Conservation (phyloP, 1,140 invertebrate genomes). For the Anadara kagoshimensis region DNA sequence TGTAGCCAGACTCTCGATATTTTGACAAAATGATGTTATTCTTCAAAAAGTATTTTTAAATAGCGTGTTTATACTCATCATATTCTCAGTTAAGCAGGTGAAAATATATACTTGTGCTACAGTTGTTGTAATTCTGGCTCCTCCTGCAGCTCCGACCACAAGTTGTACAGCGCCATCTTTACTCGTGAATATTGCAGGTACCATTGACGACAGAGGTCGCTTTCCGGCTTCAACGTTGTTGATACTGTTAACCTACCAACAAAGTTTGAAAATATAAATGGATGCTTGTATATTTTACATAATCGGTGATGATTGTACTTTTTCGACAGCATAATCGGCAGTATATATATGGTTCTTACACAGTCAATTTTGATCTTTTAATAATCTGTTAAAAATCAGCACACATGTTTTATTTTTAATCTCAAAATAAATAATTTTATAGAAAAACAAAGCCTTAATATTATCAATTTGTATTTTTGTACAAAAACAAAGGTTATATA, state of each 20-base stretch:
- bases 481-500: too few relatives aligned
- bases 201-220: conserved; percentile 92
- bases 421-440: too few relatives aligned
- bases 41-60: too few relatives aligned
- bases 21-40: neutral
- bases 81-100: neutral
- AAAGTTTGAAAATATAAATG: neutral
- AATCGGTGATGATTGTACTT: too few relatives aligned
- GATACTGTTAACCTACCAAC: conserved; percentile 11
- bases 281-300: neutral
- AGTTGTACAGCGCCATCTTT: conserved; percentile 80
- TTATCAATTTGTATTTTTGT: too few relatives aligned
- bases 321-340: too few relatives aligned
- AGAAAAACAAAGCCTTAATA: too few relatives aligned
- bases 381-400: too few relatives aligned
- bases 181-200: conserved; percentile 88
- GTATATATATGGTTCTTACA: too few relatives aligned
- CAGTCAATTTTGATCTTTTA: too few relatives aligned
- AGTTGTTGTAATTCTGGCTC: conserved; percentile 89
- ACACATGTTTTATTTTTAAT: too few relatives aligned
- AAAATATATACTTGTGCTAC: conserved; percentile 81
- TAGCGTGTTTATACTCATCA: too few relatives aligned
- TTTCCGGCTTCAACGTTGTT: conserved; percentile 89
- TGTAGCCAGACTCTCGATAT: neutral
- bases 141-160: conserved; percentile 92